Base-by-base conservation (phyloP, 2,888 invertebrate genomes). In the Yponomeuta sedellus region DNA sequence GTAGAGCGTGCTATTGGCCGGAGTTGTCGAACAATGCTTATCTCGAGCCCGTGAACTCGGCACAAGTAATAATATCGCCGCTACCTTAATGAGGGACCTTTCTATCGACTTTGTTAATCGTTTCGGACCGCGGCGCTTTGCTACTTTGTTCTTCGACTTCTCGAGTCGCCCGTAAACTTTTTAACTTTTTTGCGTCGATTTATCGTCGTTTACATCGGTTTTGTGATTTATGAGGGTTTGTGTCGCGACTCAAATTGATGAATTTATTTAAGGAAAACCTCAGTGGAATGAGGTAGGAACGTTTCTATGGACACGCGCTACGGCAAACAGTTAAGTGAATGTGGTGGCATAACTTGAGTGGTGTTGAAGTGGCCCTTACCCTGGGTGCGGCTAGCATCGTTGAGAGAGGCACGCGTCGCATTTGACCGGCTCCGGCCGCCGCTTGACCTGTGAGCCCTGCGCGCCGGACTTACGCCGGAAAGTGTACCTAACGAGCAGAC, bases 401-500 rank as follows among this genome's bases (percentile, higher is more conserved):
- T 92, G 92, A 77, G 91, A 91, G 85, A 91, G 91, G 88, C 92
- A 92, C 86, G 91, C 91, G 84, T 91, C 90, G 87, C 92, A 92
- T 85, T 88, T 86, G 86, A 88, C 89, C 81, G 89, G 87, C 82
- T 91, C 91, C 78, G 85, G 81, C 78, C 87, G 88, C 80, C 87
- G 85, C 85, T 86, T 89, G 85, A 83, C 84, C 85, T 88, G 89
- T 84, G 91, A 86, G 85, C 84, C 87, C 81, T 90, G 91, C 82
- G 90, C 87, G 82, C 88, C 89, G 86, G 91, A 90, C 87, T 92
- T 92, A 91, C 91, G 91, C 83, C 92, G 92, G 87, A 92, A 92
- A 87, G 92, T 92, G 91, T 92, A 92, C 92, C 92, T 92, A 92
- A 92, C 92, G 89, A 92, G 91, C 81, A 92, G 91, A 92, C 92